A percentile compares a stretch with the other conserved stretches of the same genome.
phyloP scores from a whole-genome alignment of 2,888 invertebrate species.

The Epirrhoe alternata region DNA sequence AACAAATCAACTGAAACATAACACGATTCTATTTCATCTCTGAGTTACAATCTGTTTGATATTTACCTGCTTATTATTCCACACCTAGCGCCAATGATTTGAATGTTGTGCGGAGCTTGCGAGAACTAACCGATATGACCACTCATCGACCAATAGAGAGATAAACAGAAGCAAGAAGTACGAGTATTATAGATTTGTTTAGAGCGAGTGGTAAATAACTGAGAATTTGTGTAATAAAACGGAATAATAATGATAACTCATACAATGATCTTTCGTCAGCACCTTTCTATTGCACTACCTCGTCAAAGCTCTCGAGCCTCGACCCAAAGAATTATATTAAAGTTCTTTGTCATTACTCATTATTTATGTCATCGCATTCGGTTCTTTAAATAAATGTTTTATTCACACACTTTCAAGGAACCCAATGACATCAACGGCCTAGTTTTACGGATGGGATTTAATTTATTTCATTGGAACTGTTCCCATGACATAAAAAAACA shows the following conservation, averaged over 20 bases:
- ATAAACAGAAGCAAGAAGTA: too few species aligned
- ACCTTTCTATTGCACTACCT: background rate
- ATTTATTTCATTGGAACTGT: conserved; percentile 22
- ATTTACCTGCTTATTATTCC: background rate
- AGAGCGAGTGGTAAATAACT: too few species aligned
- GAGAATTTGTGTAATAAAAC: too few species aligned
- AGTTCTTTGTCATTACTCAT: background rate
- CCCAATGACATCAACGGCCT: conserved; percentile 26
- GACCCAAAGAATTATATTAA: background rate
- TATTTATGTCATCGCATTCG: background rate
- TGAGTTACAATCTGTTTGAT: too few species aligned
- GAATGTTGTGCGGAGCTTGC: background rate
- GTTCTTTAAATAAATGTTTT: conserved; percentile 13
- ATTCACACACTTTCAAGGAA: conserved; percentile 28
- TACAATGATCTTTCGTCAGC: background rate
- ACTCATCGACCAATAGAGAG: background rate
- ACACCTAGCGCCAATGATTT: background rate
- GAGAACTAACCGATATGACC: background rate
- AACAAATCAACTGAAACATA: too few species aligned
- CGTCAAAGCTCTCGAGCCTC: background rate
- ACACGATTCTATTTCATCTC: too few species aligned
- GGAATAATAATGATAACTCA: background rate
- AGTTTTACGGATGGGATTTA: conserved; percentile 15
- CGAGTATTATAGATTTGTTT: too few species aligned
- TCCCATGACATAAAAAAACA: conserved; percentile 2